Base-by-base conservation (phyloP, 2,113 vertebrate genomes). In the Eudyptes chrysolophus region DNA sequence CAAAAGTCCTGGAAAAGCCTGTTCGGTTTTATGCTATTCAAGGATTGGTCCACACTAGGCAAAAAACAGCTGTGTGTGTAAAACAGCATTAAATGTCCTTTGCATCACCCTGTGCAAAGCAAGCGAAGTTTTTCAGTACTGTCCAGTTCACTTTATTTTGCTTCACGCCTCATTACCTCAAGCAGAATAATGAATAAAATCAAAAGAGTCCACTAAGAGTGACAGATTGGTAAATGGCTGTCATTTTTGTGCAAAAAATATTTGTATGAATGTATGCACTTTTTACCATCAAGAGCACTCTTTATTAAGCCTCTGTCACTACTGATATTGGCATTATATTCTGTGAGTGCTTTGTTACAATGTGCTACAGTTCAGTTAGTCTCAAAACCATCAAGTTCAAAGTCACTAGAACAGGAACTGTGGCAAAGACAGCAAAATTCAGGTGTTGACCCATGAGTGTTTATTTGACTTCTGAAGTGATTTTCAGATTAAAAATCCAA, bases 401-500 rank as follows among this genome's bases (percentile, higher is more conserved):
- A 87, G 40, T 58, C 44, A 72, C 34, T 72, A 38, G 52, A 91
- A 89, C 7, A 68, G 44, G n/a, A 84, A 48, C 20, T 81, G 11
- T 3, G 17, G n/a, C n/a, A 92, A 92, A 80, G 40, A 40, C 29
- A 54, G n/a, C 40, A 84, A 69, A 84, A 68, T 52, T 61, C 58
- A 61, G 25, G 30, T 89, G 77, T 60, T 79, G 65, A 89, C 57
- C 38, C 52, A 10, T 52, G 25, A 89, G 26, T 71, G n/a, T 90
- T 81, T 87, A 66, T 52, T 32, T 76, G 61, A 82, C 42, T 94
- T 88, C 55, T 90, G 71, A 90, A 92, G 78, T 58, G 21, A 84
- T 93, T 92, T 86, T 75, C 64, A 89, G 55, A 81, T 64, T 86
- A 81, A 94, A 88, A 94, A 70, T 66, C 19, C 32, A 72, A 89